These are phyloP conservation scores for Nebria brevicollis DNA, from an alignment of 2,888 invertebrate genomes.

Conservation along the genomic window DNA sequence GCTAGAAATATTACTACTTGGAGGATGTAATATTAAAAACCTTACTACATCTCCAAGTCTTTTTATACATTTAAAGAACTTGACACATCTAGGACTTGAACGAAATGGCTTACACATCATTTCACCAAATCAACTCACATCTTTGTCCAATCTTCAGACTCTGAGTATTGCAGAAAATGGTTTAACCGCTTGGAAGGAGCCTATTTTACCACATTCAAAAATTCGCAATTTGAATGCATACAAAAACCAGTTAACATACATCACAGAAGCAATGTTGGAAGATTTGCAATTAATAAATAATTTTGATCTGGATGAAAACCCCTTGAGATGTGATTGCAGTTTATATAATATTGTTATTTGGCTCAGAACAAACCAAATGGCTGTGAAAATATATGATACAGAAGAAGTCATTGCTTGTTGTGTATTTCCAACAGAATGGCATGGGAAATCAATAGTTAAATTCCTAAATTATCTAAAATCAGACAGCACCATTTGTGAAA, in stretches of 20 bases:
- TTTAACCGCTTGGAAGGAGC: slow-evolving; percentile 66
- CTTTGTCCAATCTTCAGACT: slow-evolving; percentile 62
- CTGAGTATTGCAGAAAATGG: slow-evolving; percentile 67
- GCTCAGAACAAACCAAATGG: neutral
- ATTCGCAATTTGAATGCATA: slow-evolving; percentile 62
- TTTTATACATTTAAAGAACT: slow-evolving; percentile 65
- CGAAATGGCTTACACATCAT: slow-evolving; percentile 65
- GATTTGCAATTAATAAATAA: slow-evolving; percentile 65
- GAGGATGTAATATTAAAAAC: slow-evolving; percentile 65
- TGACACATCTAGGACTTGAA: slow-evolving; percentile 65
- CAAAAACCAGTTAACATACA: slow-evolving; percentile 68
- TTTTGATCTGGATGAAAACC: slow-evolving; percentile 66
- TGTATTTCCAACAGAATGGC: neutral
- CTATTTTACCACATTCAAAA: slow-evolving; percentile 64
- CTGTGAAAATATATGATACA: neutral
- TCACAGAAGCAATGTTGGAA: slow-evolving; percentile 67
- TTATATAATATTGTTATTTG: neutral
- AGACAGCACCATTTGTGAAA: neutral
- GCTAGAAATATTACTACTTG: slow-evolving; percentile 65
- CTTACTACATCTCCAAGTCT: slow-evolving; percentile 63
- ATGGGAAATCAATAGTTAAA: neutral
- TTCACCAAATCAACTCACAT: slow-evolving; percentile 62
- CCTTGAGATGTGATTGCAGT: slow-evolving; percentile 68
- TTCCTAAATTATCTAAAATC: neutral
- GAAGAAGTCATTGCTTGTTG: neutral